A percentile compares a stretch with the other conserved stretches of the same genome.
These are phyloP conservation scores for Nomada fabriciana DNA, from an alignment of 2,888 invertebrate genomes.

Conservation along the genomic window DNA sequence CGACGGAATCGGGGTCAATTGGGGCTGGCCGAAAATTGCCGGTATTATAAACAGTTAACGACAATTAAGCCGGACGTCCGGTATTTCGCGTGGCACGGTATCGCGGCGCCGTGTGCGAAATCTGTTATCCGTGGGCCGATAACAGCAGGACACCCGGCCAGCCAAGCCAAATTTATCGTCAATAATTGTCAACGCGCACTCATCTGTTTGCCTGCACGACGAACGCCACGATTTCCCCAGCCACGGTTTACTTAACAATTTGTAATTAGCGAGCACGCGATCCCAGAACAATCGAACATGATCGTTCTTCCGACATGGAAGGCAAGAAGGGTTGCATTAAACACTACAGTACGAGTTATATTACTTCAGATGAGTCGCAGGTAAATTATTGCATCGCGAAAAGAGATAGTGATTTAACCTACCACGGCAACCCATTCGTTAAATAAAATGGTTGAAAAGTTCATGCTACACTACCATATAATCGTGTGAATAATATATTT, in stretches of 20 bases:
- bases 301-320: background rate
- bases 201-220: conserved; percentile 46
- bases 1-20: background rate
- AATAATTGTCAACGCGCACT: conserved; percentile 63
- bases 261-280: conserved; percentile 69
- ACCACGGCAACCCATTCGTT: too few relatives aligned
- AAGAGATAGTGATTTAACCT: too few relatives aligned
- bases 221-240: conserved; percentile 26
- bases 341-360: too few relatives aligned
- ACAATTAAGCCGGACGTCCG: conserved; percentile 59
- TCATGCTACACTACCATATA: too few relatives aligned
- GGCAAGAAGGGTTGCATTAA: too few relatives aligned
- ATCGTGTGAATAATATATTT: too few relatives aligned
- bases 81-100: conserved; percentile 42
- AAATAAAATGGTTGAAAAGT: too few relatives aligned
- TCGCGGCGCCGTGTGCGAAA: conserved; percentile 58
- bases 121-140: conserved; percentile 63
- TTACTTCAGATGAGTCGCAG: too few relatives aligned
- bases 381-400: too few relatives aligned
- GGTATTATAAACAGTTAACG: conserved; percentile 63
- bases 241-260: conserved; percentile 73
- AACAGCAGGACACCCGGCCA: conserved; percentile 28
- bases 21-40: conserved; percentile 43
- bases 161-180: conserved; percentile 60
- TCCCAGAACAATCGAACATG: conserved; percentile 1